Evolutionary conservation across 2,113 vertebrate genomes (phyloP), one percentile per base, ranked within the genome.

Genomic region (Pipra filicauda): DNA sequence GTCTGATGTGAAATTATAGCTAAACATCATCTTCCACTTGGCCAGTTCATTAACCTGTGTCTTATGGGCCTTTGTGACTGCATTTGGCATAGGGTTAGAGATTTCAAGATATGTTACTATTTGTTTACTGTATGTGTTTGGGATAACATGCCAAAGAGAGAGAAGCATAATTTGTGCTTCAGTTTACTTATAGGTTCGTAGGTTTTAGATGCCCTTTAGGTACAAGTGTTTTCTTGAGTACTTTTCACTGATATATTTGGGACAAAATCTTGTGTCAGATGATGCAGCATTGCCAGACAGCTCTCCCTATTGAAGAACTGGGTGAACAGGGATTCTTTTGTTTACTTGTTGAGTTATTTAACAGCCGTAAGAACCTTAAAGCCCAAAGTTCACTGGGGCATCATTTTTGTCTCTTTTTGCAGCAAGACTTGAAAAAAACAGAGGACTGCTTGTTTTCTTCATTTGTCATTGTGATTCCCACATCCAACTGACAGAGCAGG

Each of bases 61-160:
- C 26, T 89, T 55, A 44, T 1, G 69, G 61, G 28, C n/a, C 27
- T 67, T 84, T 76, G 65, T 44, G 46, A 94, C 37, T 85, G 46
- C 15, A 27, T 66, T 94, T 93, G n/a, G 81, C 81, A 84, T 12
- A 8, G 15, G 18, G 64, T 77, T 74, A 58, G 88, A 58, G 46
- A 92, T 94, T 95, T 85, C 70, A 91, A 85, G 58, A 71, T 69
- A 28, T 89, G 73, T 67, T 83, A 61, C 31, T 83, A 46, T 93
- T 91, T 96, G 51, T 90, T 93, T 95, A 91, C 28, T 49, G 10
- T 66, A 44, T 66, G 64, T 48, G 27, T 55, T 79, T 74, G 78
- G 65, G 58, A 54, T 92, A 91, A 76, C 59, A 46, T 58, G 43
- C 27, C 52, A 48, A 84, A 69, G 37, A 62, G 49, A 88, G 67